phyloP scores from a whole-genome alignment of 2,797 vertebrate genomes.

The Erithacus rubecula region DNA sequence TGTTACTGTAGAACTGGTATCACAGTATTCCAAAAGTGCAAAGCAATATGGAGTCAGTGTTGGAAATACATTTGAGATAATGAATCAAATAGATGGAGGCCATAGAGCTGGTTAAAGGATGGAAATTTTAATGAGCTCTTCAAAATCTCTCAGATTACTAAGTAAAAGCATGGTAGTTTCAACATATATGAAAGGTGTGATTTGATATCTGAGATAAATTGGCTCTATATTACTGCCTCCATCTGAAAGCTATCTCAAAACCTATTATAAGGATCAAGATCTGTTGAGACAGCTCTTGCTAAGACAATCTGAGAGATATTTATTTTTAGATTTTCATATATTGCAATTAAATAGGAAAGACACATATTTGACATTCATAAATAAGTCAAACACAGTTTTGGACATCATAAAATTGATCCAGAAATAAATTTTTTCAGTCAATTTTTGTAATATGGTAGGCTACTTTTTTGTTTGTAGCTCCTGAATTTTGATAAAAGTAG shows the following conservation, averaged over 20 bases:
- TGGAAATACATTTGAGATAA: not conserved
- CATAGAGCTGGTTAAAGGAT: not conserved
- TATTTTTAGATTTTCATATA: not conserved
- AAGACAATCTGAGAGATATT: not conserved
- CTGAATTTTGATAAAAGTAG: not conserved
- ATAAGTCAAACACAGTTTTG: not conserved
- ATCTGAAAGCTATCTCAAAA: not conserved
- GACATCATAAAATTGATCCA: not conserved
- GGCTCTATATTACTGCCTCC: not conserved
- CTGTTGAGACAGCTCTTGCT: not conserved
- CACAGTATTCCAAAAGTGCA: not conserved
- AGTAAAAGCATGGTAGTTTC: not conserved
- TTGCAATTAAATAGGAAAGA: not conserved
- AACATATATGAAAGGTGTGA: not conserved
- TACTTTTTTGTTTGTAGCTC: not conserved
- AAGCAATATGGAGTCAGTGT: not conserved
- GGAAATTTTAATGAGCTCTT: not conserved
- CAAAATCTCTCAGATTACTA: not conserved
- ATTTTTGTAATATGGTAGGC: not conserved
- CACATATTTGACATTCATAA: not conserved
- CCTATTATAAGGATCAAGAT: not conserved
- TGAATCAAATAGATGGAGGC: not conserved
- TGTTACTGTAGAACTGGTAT: not conserved
- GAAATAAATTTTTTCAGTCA: not conserved
- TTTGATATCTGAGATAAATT: not conserved